Base-by-base conservation (phyloP, 2,888 invertebrate genomes). In the Xestia ashworthii region DNA sequence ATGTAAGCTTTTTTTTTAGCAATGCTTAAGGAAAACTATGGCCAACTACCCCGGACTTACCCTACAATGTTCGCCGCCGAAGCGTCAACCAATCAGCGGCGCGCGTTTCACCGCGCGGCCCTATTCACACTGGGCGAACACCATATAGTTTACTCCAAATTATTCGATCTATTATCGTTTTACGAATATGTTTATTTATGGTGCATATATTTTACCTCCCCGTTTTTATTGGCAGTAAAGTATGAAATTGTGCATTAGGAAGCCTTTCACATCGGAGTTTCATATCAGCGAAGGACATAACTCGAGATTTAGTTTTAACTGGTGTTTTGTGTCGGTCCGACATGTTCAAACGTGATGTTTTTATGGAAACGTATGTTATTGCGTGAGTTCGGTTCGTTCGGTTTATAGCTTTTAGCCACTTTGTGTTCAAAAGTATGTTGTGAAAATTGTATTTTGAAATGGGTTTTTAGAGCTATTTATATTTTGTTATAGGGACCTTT, bases 221-320 rank as follows among this genome's bases (percentile, higher is more conserved):
- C 92, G 92, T 86, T 94, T 96, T 96, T 96, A 96, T 94, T 91
- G 95, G 92, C 93, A 95, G 88, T 96, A 95, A 96, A 96, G 93
- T 94, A 94, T 93, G 93, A 95, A 95, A 95, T 95, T 95, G 93
- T 92, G 91, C 93, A 95, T 96, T 95, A 95, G 95, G 94, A 93
- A 92, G 91, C 94, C 94, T 94, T 95, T 95, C 95, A 95, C 94
- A 94, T 94, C 88, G 88, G 84, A 86, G 91, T 91, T 90, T 93
- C 94, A 93, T 94, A 94, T 95, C 94, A 91, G 89, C 82, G 87
- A 86, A 88, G 90, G 87, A 91, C 92, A 95, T 96, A 95, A 95
- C 94, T 93, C 88, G 91, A 92, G 95, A 95, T 95, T 95, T 95
- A 94, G 93, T 93, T 95, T 93, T 92, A 92, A 93, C 92, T 91